Evolutionary conservation across 2,888 invertebrate genomes (phyloP), one percentile per base, ranked within the genome.

Genomic region (Argyresthia albistria): DNA sequence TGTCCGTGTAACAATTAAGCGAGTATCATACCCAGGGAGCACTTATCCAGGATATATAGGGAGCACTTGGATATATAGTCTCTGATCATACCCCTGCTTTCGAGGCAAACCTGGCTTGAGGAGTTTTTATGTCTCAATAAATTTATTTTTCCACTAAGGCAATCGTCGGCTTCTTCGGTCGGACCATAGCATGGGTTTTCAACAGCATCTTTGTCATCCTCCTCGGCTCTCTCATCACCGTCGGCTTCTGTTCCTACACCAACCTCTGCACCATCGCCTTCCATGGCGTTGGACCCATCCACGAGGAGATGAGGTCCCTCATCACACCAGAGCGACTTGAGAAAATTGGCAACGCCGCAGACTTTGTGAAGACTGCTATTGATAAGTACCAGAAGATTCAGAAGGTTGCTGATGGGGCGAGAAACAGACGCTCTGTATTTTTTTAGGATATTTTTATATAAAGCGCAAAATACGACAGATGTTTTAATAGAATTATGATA

Each of bases 261-360:
- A 89, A 91, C 8, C 63, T 92, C 12, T 93, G 92, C 65, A 81
- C 82, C 4, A 89, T 91, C 53, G 80, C 79, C 0, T 90, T 91
- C 66, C 63, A 91, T 53, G 92, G 92, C 53, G 83, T 89, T 10
- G 89, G 91, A 11, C 88, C 88, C 0, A 91, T 91, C 56, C 83
- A 76, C 45, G 84, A 87, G 60, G 80, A 91, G 54, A 88, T 91
- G 69, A 80, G 90, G 16, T 70, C 89, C 0, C 72, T 90, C 9
- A 86, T 92, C 58, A 89, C 89, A 0, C 89, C 90, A 0, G 91
- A 91, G 47, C 81, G 86, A 37, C 82, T 91, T 8, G 90, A 91
- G 51, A 89, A 84, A 56, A 80, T 92, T 39, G 87, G 90, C 35
- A 76, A 81, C 1, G 89, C 91, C 0, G 89, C 91, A 1, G 80